Conservation (phyloP, 2,888 invertebrate genomes). For the Mythimna pallens region DNA sequence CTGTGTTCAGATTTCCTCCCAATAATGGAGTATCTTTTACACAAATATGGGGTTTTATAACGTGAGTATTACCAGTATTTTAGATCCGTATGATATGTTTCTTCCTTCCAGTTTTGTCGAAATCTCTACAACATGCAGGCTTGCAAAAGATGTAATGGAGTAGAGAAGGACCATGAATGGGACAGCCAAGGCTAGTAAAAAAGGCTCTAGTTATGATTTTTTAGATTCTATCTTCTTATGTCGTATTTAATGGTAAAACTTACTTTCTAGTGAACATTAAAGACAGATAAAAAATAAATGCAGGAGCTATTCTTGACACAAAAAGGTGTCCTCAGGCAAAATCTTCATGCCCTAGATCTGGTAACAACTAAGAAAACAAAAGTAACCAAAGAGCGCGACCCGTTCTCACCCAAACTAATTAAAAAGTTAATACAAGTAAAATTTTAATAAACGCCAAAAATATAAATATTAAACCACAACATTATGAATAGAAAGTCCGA, state of each 20-base stretch:
- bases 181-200: too few species aligned
- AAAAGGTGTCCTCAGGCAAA: slow-evolving; percentile 3
- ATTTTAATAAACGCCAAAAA: slow-evolving; percentile 74
- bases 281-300: not conserved
- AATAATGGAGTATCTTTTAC: slow-evolving; percentile 41
- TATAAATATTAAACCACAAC: slow-evolving; percentile 76
- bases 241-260: not conserved
- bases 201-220: too few species aligned
- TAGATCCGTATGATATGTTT: too few species aligned
- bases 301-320: not conserved
- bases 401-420: slow-evolving; percentile 49
- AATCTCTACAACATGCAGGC: too few species aligned
- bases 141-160: too few species aligned
- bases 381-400: slow-evolving; percentile 34
- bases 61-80: too few species aligned
- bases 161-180: too few species aligned
- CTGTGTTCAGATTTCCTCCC: slow-evolving; percentile 38
- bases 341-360: not conserved
- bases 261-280: not conserved
- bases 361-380: slow-evolving; percentile 31
- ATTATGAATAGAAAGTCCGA: slow-evolving; percentile 78
- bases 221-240: not conserved
- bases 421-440: slow-evolving; percentile 64
- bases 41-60: slow-evolving; percentile 5
- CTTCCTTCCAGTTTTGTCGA: too few species aligned